Evolutionary conservation across 2,113 vertebrate genomes (phyloP).

Genomic region (Lepisosteus osseus): DNA sequence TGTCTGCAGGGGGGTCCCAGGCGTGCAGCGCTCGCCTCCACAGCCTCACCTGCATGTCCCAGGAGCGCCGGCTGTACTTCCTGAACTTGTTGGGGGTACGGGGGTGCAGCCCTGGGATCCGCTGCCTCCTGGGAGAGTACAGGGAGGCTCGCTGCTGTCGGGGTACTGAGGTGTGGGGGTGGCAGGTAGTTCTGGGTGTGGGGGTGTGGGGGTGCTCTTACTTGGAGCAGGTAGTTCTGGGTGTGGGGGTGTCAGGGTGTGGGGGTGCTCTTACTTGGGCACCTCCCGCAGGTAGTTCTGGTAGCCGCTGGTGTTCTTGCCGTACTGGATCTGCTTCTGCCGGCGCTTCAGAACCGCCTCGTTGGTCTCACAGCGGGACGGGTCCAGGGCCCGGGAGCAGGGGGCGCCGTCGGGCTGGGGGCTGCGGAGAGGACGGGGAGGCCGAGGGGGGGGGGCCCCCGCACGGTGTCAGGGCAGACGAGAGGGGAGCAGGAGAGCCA

Average conservation of each 20-base stretch:
- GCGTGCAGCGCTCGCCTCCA: constrained; percentile 76
- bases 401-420: constrained; percentile 35
- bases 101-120: constrained; percentile 71
- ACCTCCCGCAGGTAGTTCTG: constrained; percentile 75
- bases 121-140: constrained; percentile 48
- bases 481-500: too few species aligned
- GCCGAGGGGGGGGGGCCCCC: too few species aligned
- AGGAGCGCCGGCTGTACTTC: constrained; percentile 78
- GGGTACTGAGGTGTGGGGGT: too few species aligned
- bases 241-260: too few species aligned
- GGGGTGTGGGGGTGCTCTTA: too few species aligned
- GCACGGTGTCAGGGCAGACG: too few species aligned
- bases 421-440: constrained; percentile 6
- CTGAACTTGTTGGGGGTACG: constrained; percentile 80
- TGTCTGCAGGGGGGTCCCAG: constrained; percentile 68
- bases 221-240: too few species aligned
- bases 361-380: constrained; percentile 66
- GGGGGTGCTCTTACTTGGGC: constrained; percentile 60
- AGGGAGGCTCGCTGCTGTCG: too few species aligned
- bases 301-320: constrained; percentile 77
- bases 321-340: constrained; percentile 84
- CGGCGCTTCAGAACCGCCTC: constrained; percentile 63
- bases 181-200: too few species aligned
- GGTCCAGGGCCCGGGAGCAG: constrained; percentile 46
- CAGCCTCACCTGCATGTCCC: constrained; percentile 82